These are phyloP conservation scores for Bombyx mandarina DNA, from an alignment of 1,140 invertebrate species.

Conservation along the genomic window DNA sequence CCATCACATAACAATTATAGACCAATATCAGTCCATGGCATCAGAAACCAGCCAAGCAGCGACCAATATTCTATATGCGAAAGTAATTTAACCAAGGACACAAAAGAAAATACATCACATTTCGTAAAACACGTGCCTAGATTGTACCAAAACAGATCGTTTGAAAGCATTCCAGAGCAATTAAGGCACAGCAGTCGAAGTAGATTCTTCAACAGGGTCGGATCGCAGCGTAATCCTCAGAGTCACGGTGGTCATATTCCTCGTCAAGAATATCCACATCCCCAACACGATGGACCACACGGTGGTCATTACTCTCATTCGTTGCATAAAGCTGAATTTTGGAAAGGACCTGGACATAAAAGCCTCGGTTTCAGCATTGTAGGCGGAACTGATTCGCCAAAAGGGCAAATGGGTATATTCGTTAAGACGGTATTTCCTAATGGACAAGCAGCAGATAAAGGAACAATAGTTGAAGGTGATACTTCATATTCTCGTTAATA, in stretches of 20 bases:
- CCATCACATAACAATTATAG: conserved; percentile 50
- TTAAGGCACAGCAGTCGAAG: conserved; percentile 48
- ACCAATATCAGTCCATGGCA: conserved; percentile 56
- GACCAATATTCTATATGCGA: conserved; percentile 26
- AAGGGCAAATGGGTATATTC: conserved; percentile 91
- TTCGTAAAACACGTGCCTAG: conserved; percentile 58
- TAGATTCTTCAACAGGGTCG: conserved; percentile 58
- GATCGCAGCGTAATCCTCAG: conserved; percentile 29
- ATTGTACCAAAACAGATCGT: conserved; percentile 62
- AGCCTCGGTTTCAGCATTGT: conserved; percentile 94
- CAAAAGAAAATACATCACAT: conserved; percentile 56
- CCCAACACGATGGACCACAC: conserved; percentile 29
- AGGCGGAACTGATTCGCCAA: conserved; percentile 89
- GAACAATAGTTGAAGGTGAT: conserved; percentile 86
- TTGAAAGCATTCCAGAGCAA: conserved; percentile 63
- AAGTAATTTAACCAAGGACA: conserved; percentile 52
- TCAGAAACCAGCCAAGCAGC: conserved; percentile 31
- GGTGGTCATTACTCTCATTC: conserved; percentile 34
- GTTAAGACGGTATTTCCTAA: conserved; percentile 92
- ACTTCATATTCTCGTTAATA: neutral
- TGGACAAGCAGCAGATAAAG: conserved; percentile 88
- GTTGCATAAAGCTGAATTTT: conserved; percentile 73
- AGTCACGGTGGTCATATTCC: conserved; percentile 25
- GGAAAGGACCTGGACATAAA: conserved; percentile 87
- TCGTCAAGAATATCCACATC: conserved; percentile 38